phyloP scores from a whole-genome alignment of 2,797 vertebrate species.

The Melanotaenia pygmaea region DNA sequence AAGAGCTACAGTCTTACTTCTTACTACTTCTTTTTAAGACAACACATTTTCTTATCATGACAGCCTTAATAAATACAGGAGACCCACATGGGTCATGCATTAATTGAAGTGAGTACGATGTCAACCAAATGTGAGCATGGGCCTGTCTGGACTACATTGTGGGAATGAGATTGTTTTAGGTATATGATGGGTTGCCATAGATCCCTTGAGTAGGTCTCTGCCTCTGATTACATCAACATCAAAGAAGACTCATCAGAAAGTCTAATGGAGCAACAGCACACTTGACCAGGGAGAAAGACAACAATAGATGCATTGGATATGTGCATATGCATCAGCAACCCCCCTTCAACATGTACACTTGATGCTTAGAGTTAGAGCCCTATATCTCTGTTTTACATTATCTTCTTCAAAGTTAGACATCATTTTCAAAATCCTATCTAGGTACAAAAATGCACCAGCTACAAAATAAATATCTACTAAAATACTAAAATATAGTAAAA shows the following conservation, averaged over 20 bases:
- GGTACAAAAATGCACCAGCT: background rate
- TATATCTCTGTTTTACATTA: background rate
- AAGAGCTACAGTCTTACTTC: background rate
- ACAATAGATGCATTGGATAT: constrained; percentile 46
- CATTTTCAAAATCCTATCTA: background rate
- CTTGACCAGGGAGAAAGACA: constrained; percentile 69
- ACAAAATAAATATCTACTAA: too few species aligned
- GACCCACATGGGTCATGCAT: constrained; percentile 22
- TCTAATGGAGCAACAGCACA: constrained; percentile 72
- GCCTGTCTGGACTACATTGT: constrained; percentile 33
- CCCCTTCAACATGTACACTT: constrained; percentile 19
- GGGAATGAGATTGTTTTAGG: constrained; percentile 36
- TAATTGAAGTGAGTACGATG: constrained; percentile 40
- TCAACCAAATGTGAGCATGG: constrained; percentile 24
- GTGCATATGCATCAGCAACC: constrained; percentile 60
- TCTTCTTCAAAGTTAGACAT: background rate
- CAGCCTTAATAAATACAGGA: constrained; percentile 11
- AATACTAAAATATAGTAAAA: too few species aligned
- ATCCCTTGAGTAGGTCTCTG: constrained; percentile 51
- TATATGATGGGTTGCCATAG: constrained; percentile 68
- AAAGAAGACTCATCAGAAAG: constrained; percentile 80
- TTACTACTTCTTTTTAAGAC: background rate
- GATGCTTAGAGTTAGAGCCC: background rate
- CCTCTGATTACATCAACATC: constrained; percentile 72
- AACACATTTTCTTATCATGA: constrained; percentile 29